These are phyloP conservation scores for Lagria hirta DNA, from an alignment of 2,888 invertebrate species.

Conservation along the genomic window DNA sequence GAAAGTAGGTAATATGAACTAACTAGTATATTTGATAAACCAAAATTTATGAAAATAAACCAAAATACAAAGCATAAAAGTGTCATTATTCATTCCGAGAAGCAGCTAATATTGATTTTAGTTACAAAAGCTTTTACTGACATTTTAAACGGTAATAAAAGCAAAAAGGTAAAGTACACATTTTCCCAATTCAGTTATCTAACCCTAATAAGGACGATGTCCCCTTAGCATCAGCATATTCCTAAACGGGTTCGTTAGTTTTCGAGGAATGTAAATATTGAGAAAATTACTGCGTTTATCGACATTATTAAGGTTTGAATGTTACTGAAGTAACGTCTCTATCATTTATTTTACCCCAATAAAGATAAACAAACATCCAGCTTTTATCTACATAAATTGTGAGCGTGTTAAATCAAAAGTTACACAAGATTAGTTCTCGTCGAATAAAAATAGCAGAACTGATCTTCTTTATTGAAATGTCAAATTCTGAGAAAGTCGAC, in stretches of 20 bases:
- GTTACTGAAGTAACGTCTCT: constrained; percentile 15
- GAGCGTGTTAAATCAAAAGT: constrained; percentile 39
- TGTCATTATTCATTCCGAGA: constrained; percentile 21
- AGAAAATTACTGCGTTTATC: constrained; percentile 7
- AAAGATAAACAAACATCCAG: constrained; percentile 25
- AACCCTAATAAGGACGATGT: constrained; percentile 21
- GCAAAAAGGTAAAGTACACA: constrained; percentile 16
- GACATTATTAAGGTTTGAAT: constrained; percentile 7
- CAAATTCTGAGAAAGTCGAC: constrained; percentile 41
- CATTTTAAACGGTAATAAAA: constrained; percentile 25
- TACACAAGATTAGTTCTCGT: constrained; percentile 40
- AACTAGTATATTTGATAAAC: constrained; percentile 15
- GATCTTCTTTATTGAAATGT: constrained; percentile 42
- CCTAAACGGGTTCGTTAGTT: constrained; percentile 11
- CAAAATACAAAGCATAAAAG: constrained; percentile 14
- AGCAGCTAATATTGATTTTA: constrained; percentile 29
- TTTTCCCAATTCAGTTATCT: constrained; percentile 23
- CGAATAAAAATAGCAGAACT: constrained; percentile 39
- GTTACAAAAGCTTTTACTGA: constrained; percentile 21
- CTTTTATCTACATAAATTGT: constrained; percentile 29
- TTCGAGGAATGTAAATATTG: constrained; percentile 17
- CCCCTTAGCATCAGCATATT: constrained; percentile 20
- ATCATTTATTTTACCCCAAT: constrained; percentile 24
- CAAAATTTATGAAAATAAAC: constrained; percentile 4
- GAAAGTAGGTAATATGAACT: too few relatives aligned